Evolutionary conservation across 2,797 vertebrate genomes (phyloP), one percentile per base, ranked within the genome.

Genomic region (Sylvia borin): DNA sequence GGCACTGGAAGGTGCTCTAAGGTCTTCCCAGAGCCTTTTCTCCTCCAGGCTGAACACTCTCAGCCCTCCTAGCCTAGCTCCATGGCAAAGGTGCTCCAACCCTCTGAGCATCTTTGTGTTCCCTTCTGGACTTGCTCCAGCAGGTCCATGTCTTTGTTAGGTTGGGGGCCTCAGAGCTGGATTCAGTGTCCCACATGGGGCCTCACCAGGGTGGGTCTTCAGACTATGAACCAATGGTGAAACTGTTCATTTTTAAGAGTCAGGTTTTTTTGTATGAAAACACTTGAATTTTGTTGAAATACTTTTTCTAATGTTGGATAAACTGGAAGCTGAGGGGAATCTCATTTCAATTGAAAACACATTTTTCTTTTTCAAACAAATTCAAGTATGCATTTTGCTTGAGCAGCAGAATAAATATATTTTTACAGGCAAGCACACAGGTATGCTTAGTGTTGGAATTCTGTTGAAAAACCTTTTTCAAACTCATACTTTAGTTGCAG

Each of bases 221-320:
- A 13, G 21, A 6, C 16, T 32, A 1, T 51, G 32, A 50, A 4
- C 36, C 29, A 54, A 1, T 47, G 24, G 15, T 48, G 34, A 80
- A 51, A 40, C 10, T 26, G 8, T n/a, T 79, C 29, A 40, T 47
- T 58, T 80, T 51, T 2, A 4, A 32, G 7, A 10, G 27, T n/a
- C 3, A 0, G 4, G 4, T 2, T 0, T 14, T 65, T 64, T 60
- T 58, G 8, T 29, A 25, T n/a, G 16, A 27, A 67, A 74, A 48
- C 2, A 13, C 5, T 55, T 48, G 10, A 25, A 12, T 54, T 51
- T 58, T 66, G 22, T 65, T 68, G 31, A 58, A 83, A 25, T n/a
- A 50, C 1, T 43, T 75, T 18, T 71, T 64, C 43, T 40, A 7
- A 7, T 29, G 29, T 9, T 20, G 18, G 26, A 64, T 58, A 43